Base-by-base conservation (phyloP, 2,113 vertebrate genomes). In the Alectura lathami region DNA sequence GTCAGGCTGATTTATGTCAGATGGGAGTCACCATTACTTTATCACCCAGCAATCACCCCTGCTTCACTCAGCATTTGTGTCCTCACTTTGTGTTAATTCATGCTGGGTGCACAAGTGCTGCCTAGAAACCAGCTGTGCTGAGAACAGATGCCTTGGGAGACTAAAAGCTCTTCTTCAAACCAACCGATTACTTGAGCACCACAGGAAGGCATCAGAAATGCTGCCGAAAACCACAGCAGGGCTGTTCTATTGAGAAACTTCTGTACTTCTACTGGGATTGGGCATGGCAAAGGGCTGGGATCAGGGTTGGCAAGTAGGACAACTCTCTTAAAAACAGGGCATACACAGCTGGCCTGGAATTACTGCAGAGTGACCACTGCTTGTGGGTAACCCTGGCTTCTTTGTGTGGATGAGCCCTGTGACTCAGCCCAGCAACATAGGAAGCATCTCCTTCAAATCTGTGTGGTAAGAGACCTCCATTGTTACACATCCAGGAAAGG, bases 241-340 rank as follows among this genome's bases (percentile, higher is more conserved):
- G 13, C 48, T 79, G 8, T 51, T 64, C n/a, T 43, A 36, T 7
- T 1, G 23, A 30, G 67, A 56, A 83, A 4, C 26, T 32, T 27
- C 30, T 16, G 38, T 0, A 1, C 24, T 53, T 64, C 5, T 40
- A 0, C 0, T 11, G 53, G 20, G 34, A 68, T 30, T 80, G 32
- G 24, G 40, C 27, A 57, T 45, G 63, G 51, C 3, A 1, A 0
- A 0, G 57, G 26, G 29, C 80, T 73, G 68, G 57, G 15, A 64
- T 9, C 0, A 5, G 42, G 68, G 43, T 9, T 8, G n/a, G 34
- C 8, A 36, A 1, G 27, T 4, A 23, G 40, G 30, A n/a, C 64
- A n/a, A 7, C 3, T 38, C 60, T 30, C 12, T 56, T 30, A 17
- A 3, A 20, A 27, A 21, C 16, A 24, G 17, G 38, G 34, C 23